Percentiles rank a stretch among this genome's conserved stretches.
Evolutionary conservation across 1,140 invertebrate species (phyloP).

Genomic region (Plutomurus gul): DNA sequence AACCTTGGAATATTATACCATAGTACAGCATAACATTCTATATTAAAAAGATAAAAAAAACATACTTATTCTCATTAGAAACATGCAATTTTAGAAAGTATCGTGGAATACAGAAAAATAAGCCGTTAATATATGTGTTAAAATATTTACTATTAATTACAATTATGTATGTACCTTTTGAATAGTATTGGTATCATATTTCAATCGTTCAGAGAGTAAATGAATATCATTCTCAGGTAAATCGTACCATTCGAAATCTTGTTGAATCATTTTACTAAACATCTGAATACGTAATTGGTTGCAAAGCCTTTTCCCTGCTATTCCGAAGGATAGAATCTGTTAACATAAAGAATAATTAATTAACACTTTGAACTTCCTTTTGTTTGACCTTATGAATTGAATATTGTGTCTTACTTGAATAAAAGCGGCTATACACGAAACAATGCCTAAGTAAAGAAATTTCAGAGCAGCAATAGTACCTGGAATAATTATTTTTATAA

Average conservation of each 20-base stretch:
- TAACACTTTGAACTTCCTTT: background rate
- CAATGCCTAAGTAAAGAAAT: background rate
- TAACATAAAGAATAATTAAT: background rate
- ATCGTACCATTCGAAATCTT: constrained; percentile 84
- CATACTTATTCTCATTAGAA: background rate
- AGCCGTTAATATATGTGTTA: too few relatives aligned
- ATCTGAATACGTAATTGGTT: constrained; percentile 59
- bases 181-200: background rate
- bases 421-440: background rate
- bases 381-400: background rate
- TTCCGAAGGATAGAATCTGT: background rate
- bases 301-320: background rate
- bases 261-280: constrained; percentile 72
- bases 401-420: background rate
- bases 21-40: background rate
- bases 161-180: background rate
- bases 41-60: too few relatives aligned
- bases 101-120: too few relatives aligned
- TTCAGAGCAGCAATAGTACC: background rate
- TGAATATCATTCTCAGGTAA: constrained; percentile 76
- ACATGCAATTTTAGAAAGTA: too few relatives aligned
- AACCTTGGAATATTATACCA: background rate
- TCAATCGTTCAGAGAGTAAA: constrained; percentile 60
- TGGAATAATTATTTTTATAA: background rate
- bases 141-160: background rate